A percentile compares a stretch with the other conserved stretches of the same genome.
Evolutionary conservation across 2,888 invertebrate species (phyloP).

Genomic region (Polymixis flavicincta): DNA sequence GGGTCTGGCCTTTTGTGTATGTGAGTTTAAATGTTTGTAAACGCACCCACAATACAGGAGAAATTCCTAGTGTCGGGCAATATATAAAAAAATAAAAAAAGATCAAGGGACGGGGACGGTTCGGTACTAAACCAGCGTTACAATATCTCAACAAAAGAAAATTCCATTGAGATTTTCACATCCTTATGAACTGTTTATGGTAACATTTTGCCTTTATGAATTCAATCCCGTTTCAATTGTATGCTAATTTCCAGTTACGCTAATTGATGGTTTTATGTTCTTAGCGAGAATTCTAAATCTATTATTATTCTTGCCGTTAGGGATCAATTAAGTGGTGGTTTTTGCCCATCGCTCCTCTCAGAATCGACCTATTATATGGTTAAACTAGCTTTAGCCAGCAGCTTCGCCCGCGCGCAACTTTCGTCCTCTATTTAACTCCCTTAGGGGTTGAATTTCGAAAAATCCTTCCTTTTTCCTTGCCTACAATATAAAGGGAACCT

Average conservation of each 20-base stretch:
- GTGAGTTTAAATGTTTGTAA: no score
- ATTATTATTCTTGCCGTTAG: neutral
- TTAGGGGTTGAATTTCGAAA: no score
- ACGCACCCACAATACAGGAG: no score
- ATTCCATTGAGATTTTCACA: no score
- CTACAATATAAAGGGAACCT: no score
- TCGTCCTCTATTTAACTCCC: no score
- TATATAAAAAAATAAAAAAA: no score
- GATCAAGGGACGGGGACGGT: neutral
- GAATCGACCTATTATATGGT: neutral
- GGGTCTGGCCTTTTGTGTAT: no score
- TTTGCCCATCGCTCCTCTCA: neutral
- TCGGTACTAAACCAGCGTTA: neutral
- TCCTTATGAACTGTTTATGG: neutral
- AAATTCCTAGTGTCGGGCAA: no score
- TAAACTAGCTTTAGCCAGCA: no score
- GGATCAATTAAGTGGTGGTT: neutral
- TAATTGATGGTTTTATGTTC: neutral
- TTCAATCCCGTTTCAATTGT: slow-evolving; percentile 15
- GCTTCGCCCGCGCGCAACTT: no score
- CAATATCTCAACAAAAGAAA: neutral
- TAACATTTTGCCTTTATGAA: neutral
- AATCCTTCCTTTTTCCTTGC: no score
- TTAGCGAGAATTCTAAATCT: neutral
- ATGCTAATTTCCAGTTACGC: slow-evolving; percentile 6